Evolutionary conservation across 2,113 vertebrate genomes (phyloP).

Genomic region (Crotalus tigris): DNA sequence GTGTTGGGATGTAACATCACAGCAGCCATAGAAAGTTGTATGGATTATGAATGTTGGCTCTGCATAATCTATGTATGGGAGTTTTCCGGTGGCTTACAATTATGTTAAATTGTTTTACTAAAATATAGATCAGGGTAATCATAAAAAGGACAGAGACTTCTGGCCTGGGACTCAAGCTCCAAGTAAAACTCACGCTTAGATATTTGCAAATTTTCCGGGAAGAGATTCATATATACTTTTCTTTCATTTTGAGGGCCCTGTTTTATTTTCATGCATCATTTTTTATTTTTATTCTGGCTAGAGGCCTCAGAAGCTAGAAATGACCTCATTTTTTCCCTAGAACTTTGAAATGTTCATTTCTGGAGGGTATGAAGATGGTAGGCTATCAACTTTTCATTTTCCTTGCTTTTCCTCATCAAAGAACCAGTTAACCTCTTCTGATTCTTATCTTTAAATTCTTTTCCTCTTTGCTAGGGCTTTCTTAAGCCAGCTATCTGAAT

Average conservation of each 20-base stretch:
- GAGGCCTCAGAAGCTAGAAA: background rate
- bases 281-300: background rate
- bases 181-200: background rate
- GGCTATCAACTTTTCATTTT: background rate
- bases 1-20: background rate
- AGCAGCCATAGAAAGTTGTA: background rate
- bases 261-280: background rate
- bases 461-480: background rate
- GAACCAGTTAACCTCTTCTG: background rate
- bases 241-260: background rate
- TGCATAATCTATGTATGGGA: background rate
- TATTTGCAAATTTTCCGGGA: background rate
- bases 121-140: background rate
- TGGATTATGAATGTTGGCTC: background rate
- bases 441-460: background rate
- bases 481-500: background rate
- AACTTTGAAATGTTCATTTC: background rate
- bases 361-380: background rate
- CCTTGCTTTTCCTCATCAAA: background rate
- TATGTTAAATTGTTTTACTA: background rate
- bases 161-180: background rate
- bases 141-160: background rate
- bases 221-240: background rate
- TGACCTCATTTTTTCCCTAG: background rate
- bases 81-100: background rate